These are phyloP conservation scores for Drosophila silvestris DNA, from an alignment of 2,888 invertebrate species.

Conservation along the genomic window DNA sequence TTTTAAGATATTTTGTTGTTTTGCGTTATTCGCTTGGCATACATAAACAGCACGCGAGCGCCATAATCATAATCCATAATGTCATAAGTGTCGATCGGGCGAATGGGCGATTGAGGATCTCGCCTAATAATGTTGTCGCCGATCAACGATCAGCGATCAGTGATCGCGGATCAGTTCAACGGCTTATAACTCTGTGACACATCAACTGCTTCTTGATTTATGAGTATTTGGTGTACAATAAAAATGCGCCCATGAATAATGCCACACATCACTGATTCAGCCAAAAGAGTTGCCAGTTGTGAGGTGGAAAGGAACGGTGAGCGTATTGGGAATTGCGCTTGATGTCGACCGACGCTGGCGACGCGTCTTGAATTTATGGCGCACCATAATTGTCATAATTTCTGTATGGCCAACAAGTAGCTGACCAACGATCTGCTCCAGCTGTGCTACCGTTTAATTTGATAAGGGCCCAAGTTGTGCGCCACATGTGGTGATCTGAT, in stretches of 20 bases:
- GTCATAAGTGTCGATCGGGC: slow-evolving; percentile 75
- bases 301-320: slow-evolving; percentile 7
- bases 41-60: slow-evolving; percentile 79
- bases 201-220: slow-evolving; percentile 68
- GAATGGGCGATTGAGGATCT: slow-evolving; percentile 64
- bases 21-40: slow-evolving; percentile 65
- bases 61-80: slow-evolving; percentile 77
- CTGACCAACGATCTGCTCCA: slow-evolving; percentile 62
- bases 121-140: slow-evolving; percentile 78
- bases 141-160: slow-evolving; percentile 32
- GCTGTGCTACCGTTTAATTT: slow-evolving; percentile 81
- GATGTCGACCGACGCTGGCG: slow-evolving; percentile 64
- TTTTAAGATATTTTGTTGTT: slow-evolving; percentile 48
- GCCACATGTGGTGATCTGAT: slow-evolving; percentile 67
- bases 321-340: slow-evolving; percentile 50
- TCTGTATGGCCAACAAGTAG: slow-evolving; percentile 74
- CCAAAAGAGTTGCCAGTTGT: slow-evolving; percentile 17
- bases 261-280: slow-evolving; percentile 41
- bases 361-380: slow-evolving; percentile 72
- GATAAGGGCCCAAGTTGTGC: slow-evolving; percentile 67
- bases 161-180: slow-evolving; percentile 70
- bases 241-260: slow-evolving; percentile 73
- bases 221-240: slow-evolving; percentile 61
- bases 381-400: slow-evolving; percentile 84
- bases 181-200: slow-evolving; percentile 77